phyloP scores from a whole-genome alignment of 1,140 invertebrate genomes.

The Nomia melanderi region DNA sequence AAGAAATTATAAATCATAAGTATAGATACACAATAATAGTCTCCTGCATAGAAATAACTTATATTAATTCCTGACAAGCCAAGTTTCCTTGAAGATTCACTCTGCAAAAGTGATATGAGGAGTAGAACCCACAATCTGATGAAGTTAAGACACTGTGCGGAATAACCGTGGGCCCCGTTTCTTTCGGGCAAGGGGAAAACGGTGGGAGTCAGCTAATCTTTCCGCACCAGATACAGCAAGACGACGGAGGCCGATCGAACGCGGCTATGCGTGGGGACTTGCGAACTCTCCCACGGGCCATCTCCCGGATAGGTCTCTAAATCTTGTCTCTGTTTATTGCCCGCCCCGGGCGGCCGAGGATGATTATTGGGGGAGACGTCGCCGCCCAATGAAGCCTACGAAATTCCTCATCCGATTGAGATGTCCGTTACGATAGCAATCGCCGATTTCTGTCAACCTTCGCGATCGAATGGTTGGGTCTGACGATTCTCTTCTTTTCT shows the following conservation, averaged over 20 bases:
- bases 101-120: too few species aligned
- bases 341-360: conserved; percentile 60
- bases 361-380: conserved; percentile 71
- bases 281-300: conserved; percentile 33
- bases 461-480: not conserved
- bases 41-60: too few species aligned
- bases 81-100: too few species aligned
- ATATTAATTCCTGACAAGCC: too few species aligned
- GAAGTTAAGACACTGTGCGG: too few species aligned
- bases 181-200: not conserved
- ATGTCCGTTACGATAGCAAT: conserved; percentile 14
- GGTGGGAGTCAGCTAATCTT: conserved; percentile 58
- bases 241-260: conserved; percentile 69
- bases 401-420: conserved; percentile 25
- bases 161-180: too few species aligned
- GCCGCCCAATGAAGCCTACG: conserved; percentile 22
- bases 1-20: too few species aligned
- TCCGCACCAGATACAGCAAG: conserved; percentile 63
- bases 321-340: conserved; percentile 78
- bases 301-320: conserved; percentile 61
- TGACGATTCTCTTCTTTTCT: not conserved
- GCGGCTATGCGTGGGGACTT: conserved; percentile 71
- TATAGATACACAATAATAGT: too few species aligned
- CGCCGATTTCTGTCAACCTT: not conserved
- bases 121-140: too few species aligned